Conservation (phyloP, 2,888 invertebrate species). For the Nomada goodeniana region DNA sequence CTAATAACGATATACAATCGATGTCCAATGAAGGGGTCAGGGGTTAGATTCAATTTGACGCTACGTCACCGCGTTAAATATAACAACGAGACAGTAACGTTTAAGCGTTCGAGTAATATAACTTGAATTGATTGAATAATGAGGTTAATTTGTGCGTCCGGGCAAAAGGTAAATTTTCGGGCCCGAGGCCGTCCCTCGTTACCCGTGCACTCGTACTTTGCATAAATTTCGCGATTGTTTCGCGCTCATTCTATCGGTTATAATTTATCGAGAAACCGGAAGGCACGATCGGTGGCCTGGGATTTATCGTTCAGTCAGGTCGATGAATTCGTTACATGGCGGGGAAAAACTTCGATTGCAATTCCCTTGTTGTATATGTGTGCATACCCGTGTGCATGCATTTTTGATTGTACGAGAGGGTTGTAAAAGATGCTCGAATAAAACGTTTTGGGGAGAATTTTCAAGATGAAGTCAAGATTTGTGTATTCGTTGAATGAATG, state of each 20-base stretch:
- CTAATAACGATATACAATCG: slow-evolving; percentile 57
- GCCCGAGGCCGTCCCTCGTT: slow-evolving; percentile 21
- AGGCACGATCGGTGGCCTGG: background rate
- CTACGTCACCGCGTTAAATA: slow-evolving; percentile 36
- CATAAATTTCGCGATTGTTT: slow-evolving; percentile 46
- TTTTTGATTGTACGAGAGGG: background rate
- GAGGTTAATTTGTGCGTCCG: slow-evolving; percentile 44
- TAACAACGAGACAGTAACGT: slow-evolving; percentile 40
- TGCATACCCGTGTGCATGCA: no score
- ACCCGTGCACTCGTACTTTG: slow-evolving; percentile 18
- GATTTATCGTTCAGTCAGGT: slow-evolving; percentile 14
- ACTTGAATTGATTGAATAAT: slow-evolving; percentile 52
- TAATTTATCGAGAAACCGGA: slow-evolving; percentile 34
- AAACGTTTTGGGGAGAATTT: no score
- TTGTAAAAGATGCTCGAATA: no score
- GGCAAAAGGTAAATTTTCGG: slow-evolving; percentile 51
- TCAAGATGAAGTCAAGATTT: no score
- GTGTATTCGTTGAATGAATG: no score
- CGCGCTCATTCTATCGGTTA: slow-evolving; percentile 2
- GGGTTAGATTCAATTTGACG: slow-evolving; percentile 35
- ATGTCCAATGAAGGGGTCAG: slow-evolving; percentile 9
- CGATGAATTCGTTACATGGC: background rate
- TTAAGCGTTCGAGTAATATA: slow-evolving; percentile 41
- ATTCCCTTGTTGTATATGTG: background rate
- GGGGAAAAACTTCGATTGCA: background rate